A percentile compares a stretch with the other conserved stretches of the same genome.
phyloP scores from a whole-genome alignment of 2,797 vertebrate genomes.

The Cygnus olor region DNA sequence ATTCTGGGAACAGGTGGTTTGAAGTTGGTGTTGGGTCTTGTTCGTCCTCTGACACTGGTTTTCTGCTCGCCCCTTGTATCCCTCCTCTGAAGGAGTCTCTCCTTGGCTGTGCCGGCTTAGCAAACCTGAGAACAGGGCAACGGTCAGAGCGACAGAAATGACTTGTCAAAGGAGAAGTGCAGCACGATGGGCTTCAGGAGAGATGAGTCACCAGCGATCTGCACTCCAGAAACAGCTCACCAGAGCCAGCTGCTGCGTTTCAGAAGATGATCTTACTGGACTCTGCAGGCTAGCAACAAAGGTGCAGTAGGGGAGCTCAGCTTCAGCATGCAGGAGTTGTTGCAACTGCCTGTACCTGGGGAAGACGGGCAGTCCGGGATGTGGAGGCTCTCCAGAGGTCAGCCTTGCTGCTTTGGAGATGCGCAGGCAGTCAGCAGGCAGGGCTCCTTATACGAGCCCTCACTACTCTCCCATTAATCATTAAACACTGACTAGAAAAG shows the following conservation, averaged over 20 bases:
- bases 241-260: conserved; percentile 44
- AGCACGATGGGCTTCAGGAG: conserved; percentile 39
- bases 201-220: conserved; percentile 67
- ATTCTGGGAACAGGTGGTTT: conserved; percentile 6
- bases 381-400: background rate
- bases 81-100: background rate
- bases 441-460: background rate
- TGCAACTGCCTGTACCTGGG: background rate
- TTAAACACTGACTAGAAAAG: background rate
- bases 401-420: background rate
- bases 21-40: background rate
- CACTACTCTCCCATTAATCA: background rate
- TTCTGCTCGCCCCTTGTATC: background rate
- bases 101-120: conserved; percentile 47
- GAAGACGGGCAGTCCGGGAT: fast-evolving
- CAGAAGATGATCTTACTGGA: background rate
- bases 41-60: background rate
- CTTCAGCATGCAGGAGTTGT: background rate
- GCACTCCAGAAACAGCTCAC: conserved; percentile 74
- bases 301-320: background rate
- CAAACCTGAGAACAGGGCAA: conserved; percentile 74
- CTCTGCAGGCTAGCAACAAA: fast-evolving
- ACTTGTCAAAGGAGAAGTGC: conserved; percentile 36
- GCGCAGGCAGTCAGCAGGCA: background rate
- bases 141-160: conserved; percentile 59